Conservation (phyloP, 1,140 invertebrate species). For the Melanaphis sacchari region DNA sequence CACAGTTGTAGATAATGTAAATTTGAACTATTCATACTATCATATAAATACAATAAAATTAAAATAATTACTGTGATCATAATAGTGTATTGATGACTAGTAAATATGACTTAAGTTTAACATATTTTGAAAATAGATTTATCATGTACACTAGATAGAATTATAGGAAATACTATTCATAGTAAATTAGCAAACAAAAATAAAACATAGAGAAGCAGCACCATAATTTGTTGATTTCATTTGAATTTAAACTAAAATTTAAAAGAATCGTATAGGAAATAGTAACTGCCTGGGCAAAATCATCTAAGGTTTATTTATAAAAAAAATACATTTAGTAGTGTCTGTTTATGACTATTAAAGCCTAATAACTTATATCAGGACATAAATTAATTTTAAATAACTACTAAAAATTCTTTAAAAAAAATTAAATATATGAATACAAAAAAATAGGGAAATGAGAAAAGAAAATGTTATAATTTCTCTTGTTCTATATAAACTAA, state of each 20-base stretch:
- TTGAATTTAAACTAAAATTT: not conserved
- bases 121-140: not conserved
- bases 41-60: slow-evolving; percentile 6
- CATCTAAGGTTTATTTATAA: not conserved
- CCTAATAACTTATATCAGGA: not conserved
- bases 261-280: not conserved
- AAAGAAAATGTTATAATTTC: not conserved
- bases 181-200: not conserved
- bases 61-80: not conserved
- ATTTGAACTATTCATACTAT: not conserved
- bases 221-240: not conserved
- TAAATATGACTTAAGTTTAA: slow-evolving; percentile 1
- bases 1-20: not conserved
- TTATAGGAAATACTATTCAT: not conserved
- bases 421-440: too few species aligned
- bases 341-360: not conserved
- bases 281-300: not conserved
- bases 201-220: not conserved
- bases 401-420: not conserved
- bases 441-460: too few species aligned
- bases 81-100: not conserved
- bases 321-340: not conserved
- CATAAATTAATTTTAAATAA: not conserved
- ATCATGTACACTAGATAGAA: not conserved
- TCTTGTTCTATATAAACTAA: not conserved